Conservation (phyloP, 2,888 invertebrate genomes). For the Leucophora obtusa region DNA sequence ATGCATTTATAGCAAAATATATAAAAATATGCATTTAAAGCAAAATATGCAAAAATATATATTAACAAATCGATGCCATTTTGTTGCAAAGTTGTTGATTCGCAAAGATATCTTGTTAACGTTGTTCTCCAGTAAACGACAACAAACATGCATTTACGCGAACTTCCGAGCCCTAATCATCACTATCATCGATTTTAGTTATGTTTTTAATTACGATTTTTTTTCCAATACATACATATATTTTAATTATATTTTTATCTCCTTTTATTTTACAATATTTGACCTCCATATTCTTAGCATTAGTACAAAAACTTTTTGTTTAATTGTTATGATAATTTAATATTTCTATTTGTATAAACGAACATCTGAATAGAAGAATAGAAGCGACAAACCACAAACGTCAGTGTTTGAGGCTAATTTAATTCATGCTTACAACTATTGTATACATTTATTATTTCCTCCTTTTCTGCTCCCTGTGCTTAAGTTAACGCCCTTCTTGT, state of each 20-base stretch:
- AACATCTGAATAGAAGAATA: background rate
- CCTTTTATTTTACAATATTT: conserved; percentile 14
- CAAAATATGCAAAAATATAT: too few species aligned
- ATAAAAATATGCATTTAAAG: too few species aligned
- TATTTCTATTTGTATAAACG: conserved; percentile 20
- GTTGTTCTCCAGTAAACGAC: too few species aligned
- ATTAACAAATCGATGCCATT: too few species aligned
- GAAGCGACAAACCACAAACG: background rate
- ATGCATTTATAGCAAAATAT: too few species aligned
- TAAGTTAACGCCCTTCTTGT: conserved; percentile 37
- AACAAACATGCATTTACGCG: too few species aligned
- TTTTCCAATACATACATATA: too few species aligned
- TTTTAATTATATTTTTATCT: background rate
- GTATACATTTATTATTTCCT: background rate
- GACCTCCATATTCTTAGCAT: conserved; percentile 24
- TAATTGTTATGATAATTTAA: conserved; percentile 34
- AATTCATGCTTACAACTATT: background rate
- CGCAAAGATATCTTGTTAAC: too few species aligned
- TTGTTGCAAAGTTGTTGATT: too few species aligned
- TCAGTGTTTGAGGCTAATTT: conserved; percentile 1
- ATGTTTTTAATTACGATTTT: background rate
- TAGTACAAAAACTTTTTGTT: conserved; percentile 15
- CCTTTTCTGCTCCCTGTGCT: background rate
- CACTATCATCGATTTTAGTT: background rate
- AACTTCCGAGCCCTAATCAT: too few species aligned